Base-by-base conservation (phyloP, 2,113 vertebrate species). In the Leucoraja erinaceus region DNA sequence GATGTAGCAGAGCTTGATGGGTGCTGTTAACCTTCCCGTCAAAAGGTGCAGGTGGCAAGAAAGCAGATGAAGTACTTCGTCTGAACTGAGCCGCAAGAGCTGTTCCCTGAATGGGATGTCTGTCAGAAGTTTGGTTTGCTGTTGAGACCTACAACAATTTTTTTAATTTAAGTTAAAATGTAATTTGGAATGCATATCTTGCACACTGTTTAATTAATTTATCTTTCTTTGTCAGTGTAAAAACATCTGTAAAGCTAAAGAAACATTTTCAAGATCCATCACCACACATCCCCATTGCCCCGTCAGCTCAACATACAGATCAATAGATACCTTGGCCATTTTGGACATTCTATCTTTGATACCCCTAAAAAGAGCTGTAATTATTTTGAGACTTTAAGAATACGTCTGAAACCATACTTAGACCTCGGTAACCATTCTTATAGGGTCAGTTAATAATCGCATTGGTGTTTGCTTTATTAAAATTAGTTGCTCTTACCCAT, bases 1-100 rank as follows among this genome's bases (percentile, higher is more conserved):
- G 99, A 83, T 99, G 98, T 94, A 99, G 97, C 72, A 99, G 98
- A 79, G 98, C 99, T 94, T 99, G 99, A 94, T 99, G 98, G 95
- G 98, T 98, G 96, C 97, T 98, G 94, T 97, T 98, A 93, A 97
- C 97, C 94, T 99, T 99, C 79, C 97, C 97, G 94, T 99, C 98
- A 93, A 98, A 94, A 84, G 96, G 90, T 22, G 95, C 93, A 0
- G 97, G 97, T 86, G 97, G 96, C 93, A 98, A 96, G 93, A 97
- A 74, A 4, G 97, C 94, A 0, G 97, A 94, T 0, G 96, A 93
- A 92, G 98, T 94, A n/a, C 95, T 96, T 47, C 97, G 97, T 93
- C 97, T 95, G 4, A 98, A 97, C 94, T 98, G 97, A 86, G 96
- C 96, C 0, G 98, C 96, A 93, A 98, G 94, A 59, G 97, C 95